phyloP scores from a whole-genome alignment of 2,113 vertebrate genomes.

The Bos javanicus region DNA sequence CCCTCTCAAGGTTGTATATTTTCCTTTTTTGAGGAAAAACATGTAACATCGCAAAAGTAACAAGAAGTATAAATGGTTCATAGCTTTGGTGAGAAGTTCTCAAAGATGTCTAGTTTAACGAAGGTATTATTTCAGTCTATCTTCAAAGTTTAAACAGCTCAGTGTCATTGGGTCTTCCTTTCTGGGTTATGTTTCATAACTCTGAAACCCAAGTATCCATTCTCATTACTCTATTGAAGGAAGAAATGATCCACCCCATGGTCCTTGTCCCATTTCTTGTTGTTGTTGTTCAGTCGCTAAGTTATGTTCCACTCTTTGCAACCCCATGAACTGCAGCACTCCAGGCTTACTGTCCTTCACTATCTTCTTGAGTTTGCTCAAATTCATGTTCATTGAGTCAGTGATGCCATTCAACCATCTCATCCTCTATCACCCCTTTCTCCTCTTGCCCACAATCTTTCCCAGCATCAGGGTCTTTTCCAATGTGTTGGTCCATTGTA shows the following conservation, averaged over 20 bases:
- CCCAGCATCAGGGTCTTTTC: not conserved
- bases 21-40: slow-evolving; percentile 10
- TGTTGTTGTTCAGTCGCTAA: not conserved
- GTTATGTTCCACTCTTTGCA: not conserved
- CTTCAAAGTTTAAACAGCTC: not conserved
- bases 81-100: not conserved
- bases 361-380: not conserved
- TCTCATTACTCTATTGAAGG: not conserved
- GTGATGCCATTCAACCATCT: not conserved
- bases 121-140: not conserved
- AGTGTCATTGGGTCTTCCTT: not conserved
- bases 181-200: not conserved
- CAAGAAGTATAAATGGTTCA: not conserved
- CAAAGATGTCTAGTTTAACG: not conserved
- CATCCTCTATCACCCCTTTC: not conserved
- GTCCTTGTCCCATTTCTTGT: not conserved
- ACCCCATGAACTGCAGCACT: not conserved
- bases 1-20: not conserved
- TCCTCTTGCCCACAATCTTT: not conserved
- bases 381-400: not conserved
- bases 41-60: not conserved
- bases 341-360: not conserved
- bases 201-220: not conserved
- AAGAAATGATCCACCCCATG: not conserved
- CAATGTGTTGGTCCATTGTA: not conserved